phyloP scores from a whole-genome alignment of 2,888 invertebrate species.

The Tenthredo distinguenda region DNA sequence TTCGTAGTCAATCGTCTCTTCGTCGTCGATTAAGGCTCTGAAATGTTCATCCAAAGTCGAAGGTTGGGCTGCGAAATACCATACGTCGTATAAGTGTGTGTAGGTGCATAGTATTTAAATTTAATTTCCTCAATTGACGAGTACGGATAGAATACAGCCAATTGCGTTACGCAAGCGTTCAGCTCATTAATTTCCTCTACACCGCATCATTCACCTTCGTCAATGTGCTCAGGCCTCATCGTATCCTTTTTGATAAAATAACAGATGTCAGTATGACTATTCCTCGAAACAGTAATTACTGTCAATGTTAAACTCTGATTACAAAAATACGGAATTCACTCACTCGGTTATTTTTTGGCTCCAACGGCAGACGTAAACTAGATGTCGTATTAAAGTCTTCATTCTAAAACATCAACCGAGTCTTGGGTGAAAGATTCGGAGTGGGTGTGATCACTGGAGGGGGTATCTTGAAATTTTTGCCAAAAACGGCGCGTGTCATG shows the following conservation, averaged over 20 bases:
- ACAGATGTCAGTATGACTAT: background rate
- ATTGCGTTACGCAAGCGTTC: background rate
- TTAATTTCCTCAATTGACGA: background rate
- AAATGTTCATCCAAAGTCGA: slow-evolving; percentile 66
- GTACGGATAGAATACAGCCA: background rate
- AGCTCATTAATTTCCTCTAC: background rate
- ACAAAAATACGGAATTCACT: background rate
- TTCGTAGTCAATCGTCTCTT: slow-evolving; percentile 58
- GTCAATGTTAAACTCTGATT: background rate
- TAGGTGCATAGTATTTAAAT: background rate
- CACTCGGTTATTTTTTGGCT: no score
- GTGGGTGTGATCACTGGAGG: background rate
- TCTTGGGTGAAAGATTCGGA: background rate
- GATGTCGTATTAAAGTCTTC: background rate
- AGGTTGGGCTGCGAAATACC: slow-evolving; percentile 63
- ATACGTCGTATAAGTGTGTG: background rate
- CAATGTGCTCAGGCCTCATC: slow-evolving; percentile 57
- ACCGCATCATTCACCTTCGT: slow-evolving; percentile 58
- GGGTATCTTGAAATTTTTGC: background rate
- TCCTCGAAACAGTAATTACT: background rate
- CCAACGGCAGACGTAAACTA: no score
- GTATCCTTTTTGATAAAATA: background rate
- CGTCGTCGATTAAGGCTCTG: slow-evolving; percentile 58
- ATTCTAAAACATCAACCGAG: background rate
- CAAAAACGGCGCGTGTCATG: background rate